phyloP scores from a whole-genome alignment of 1,140 invertebrate species.

The Globodera rostochiensis region DNA sequence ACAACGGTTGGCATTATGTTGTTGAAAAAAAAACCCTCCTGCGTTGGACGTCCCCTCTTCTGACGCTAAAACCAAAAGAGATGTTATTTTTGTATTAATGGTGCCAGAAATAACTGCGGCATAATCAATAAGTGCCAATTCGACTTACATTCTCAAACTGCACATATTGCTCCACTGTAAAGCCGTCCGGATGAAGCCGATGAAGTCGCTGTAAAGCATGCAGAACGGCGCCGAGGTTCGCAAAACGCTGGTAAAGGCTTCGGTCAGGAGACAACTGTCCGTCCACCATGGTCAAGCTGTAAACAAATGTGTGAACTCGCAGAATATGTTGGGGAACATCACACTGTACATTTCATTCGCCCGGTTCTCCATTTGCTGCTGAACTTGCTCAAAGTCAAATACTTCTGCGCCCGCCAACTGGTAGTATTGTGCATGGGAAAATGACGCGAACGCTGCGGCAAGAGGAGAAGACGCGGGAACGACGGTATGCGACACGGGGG shows the following conservation, averaged over 20 bases:
- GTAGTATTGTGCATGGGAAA: neutral
- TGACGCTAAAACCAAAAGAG: neutral
- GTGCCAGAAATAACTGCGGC: no score
- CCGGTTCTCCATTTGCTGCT: neutral
- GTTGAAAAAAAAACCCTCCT: conserved; percentile 3
- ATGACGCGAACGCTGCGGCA: neutral
- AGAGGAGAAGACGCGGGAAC: neutral
- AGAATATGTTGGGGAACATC: neutral
- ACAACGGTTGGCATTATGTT: conserved; percentile 12
- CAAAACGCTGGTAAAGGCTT: neutral
- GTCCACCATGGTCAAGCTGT: neutral
- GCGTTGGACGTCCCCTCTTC: conserved; percentile 5
- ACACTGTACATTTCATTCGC: neutral
- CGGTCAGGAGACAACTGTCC: neutral
- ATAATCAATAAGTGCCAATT: neutral
- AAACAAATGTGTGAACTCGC: neutral
- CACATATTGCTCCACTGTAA: neutral
- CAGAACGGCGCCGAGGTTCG: neutral
- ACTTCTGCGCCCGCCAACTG: neutral
- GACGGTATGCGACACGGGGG: neutral
- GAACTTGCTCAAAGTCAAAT: neutral
- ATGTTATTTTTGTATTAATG: neutral
- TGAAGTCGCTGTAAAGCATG: neutral
- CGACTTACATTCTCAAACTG: neutral
- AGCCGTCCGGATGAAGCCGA: neutral